Percentiles rank a stretch among this genome's conserved stretches.
These are phyloP conservation scores for Peromyscus eremicus DNA, from an alignment of 2,797 vertebrate genomes.

Conservation along the genomic window DNA sequence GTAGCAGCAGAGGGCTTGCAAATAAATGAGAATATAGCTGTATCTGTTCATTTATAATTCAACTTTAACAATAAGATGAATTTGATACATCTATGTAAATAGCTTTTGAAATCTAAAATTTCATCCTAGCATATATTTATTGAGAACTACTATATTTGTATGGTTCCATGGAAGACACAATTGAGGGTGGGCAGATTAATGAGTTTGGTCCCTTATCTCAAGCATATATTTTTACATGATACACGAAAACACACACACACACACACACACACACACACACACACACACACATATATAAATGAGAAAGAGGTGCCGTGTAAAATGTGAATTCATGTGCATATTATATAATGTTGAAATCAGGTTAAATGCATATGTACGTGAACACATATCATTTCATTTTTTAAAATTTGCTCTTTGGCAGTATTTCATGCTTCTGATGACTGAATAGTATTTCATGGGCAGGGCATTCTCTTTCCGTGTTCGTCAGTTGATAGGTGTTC, in stretches of 20 bases:
- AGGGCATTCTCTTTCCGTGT: neutral
- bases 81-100: neutral
- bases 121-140: neutral
- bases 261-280: too few species aligned
- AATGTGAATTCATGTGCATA: neutral
- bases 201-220: neutral
- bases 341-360: neutral
- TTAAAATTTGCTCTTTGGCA: too few species aligned
- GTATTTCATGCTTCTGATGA: neutral
- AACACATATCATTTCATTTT: neutral
- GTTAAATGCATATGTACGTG: neutral
- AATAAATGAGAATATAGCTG: neutral
- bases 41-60: neutral
- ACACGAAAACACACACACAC: neutral
- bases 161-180: neutral
- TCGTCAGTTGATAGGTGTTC: neutral
- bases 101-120: neutral
- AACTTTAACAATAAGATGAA: neutral
- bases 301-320: neutral
- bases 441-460: neutral
- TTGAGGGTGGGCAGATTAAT: neutral
- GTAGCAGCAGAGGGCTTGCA: neutral
- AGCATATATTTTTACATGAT: neutral
- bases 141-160: neutral
- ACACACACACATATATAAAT: too few species aligned